Base-by-base conservation (phyloP, 1,140 invertebrate genomes). In the Achroia grisella region DNA sequence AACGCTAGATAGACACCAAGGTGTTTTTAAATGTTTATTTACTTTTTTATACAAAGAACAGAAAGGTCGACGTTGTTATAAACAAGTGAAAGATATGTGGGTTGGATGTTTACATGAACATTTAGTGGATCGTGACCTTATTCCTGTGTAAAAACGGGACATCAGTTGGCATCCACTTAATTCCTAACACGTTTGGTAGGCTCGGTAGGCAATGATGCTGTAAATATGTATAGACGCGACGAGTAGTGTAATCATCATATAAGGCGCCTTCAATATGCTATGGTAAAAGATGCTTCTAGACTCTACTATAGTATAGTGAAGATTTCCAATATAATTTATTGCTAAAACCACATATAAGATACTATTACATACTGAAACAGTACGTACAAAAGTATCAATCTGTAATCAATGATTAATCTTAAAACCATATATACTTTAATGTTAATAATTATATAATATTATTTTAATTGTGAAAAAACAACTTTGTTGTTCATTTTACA, bases 171-270 rank as follows among this genome's bases (percentile, higher is more conserved):
- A 29, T 11, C 39, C 43, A 39, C 43, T 64, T 64, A 74, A 64
- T 72, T 72, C 71, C 39, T 39, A 62, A 62, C 72, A 78, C 74
- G 74, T 74, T 49, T 53, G 13, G 37, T 1, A n/a, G n/a, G n/a
- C n/a, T n/a, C 39, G 44, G 35, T 27, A 54, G 36, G 41, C 59
- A 58, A 66, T 56, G 53, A 62, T 51, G 40, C 44, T 48, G 56
- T 51, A 51, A 59, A 63, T 50, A 62, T 48, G 59, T 58, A 9
- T 17, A 9, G 13, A 35, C 33, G 12, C 12, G 33, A 17, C 14
- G 17, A 17, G 17, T 15, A 10, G n/a, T n/a, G n/a, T n/a, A 11
- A 14, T 15, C 35, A 39, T 30, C 29, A 48, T 6, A 17, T 15
- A 15, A 35, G 35, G 13, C 15, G n/a, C 35, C 13, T n/a, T 10